These are phyloP conservation scores for Papio anubis DNA, from an alignment of 2,113 vertebrate genomes.

Conservation along the genomic window DNA sequence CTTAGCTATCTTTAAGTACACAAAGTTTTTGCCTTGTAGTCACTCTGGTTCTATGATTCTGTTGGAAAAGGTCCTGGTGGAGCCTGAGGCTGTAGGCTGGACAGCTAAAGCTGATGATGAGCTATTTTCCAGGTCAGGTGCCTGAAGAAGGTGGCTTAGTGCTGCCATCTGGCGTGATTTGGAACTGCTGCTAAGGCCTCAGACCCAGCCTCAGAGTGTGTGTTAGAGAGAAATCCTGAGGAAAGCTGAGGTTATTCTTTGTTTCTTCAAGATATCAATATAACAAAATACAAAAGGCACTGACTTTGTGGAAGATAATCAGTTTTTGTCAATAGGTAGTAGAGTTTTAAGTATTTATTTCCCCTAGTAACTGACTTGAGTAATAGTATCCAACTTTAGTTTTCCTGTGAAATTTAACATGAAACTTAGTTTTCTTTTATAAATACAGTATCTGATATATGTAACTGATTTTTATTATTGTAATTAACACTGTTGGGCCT, in stretches of 20 bases:
- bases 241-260: neutral
- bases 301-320: neutral
- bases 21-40: neutral
- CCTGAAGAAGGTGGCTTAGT: neutral
- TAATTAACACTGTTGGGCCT: neutral
- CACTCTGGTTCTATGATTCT: neutral
- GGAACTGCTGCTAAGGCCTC: neutral
- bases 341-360: slow-evolving; percentile 12
- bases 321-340: neutral
- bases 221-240: slow-evolving; percentile 16
- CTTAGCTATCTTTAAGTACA: neutral
- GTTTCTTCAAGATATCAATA: neutral
- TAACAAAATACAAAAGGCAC: neutral
- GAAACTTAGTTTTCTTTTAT: slow-evolving; percentile 45
- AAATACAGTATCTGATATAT: neutral
- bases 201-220: neutral
- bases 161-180: neutral
- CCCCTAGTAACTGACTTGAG: slow-evolving; percentile 3
- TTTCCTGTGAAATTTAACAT: slow-evolving; percentile 27
- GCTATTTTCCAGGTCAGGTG: slow-evolving; percentile 11
- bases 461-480: neutral
- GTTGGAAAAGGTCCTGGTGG: neutral
- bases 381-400: neutral
- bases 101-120: neutral
- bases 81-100: neutral